These are phyloP conservation scores for Eudemis profundana DNA, from an alignment of 2,888 invertebrate species.

Conservation along the genomic window DNA sequence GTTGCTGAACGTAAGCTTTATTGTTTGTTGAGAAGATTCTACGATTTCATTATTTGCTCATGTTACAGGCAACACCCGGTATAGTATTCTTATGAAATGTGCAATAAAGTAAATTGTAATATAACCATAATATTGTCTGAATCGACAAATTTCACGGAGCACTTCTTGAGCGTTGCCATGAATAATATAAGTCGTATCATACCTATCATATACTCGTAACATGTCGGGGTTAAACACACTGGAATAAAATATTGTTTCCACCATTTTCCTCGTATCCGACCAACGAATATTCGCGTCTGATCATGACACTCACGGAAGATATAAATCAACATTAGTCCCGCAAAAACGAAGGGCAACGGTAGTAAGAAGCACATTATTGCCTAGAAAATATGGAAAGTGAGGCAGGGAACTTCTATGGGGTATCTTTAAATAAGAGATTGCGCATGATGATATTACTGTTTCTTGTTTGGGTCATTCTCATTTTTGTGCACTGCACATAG, in stretches of 20 bases:
- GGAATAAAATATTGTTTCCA: not conserved
- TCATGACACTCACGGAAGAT: not conserved
- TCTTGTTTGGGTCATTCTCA: not conserved
- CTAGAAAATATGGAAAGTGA: slow-evolving; percentile 5
- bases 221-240: not conserved
- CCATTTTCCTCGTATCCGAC: not conserved
- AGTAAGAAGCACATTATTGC: slow-evolving; percentile 3
- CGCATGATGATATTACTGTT: not conserved
- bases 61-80: too few species aligned
- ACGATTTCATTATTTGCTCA: too few species aligned
- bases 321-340: slow-evolving; percentile 13
- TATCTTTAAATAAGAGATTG: slow-evolving; percentile 1
- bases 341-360: slow-evolving; percentile 15
- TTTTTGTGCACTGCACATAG: not conserved
- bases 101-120: too few species aligned
- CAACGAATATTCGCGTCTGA: slow-evolving; percentile 7
- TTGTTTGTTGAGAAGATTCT: too few species aligned
- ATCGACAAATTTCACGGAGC: not conserved
- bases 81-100: too few species aligned
- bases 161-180: not conserved
- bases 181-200: not conserved
- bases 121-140: not conserved
- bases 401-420: not conserved
- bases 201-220: not conserved
- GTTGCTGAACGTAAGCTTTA: too few species aligned